Percentiles rank a stretch among this genome's conserved stretches.
Conservation (phyloP, 1,140 invertebrate genomes). For the Trissolcus basalis region DNA sequence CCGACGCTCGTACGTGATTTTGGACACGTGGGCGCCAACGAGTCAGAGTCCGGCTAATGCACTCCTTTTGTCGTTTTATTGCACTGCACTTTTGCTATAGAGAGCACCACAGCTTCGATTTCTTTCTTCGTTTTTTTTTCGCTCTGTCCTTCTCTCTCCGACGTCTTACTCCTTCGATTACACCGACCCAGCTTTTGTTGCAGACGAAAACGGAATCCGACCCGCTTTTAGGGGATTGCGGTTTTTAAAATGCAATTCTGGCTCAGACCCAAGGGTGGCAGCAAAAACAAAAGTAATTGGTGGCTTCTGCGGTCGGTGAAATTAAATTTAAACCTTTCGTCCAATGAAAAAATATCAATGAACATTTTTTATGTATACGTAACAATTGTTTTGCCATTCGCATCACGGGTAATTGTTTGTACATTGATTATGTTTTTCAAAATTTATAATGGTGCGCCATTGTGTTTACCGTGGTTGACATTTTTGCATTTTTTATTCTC, state of each 20-base stretch:
- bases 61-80: slow-evolving; percentile 42
- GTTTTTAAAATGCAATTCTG: slow-evolving; percentile 23
- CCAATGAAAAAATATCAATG: too few species aligned
- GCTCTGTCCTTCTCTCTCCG: too few species aligned
- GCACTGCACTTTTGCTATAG: slow-evolving; percentile 27
- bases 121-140: slow-evolving; percentile 4
- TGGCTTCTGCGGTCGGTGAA: neutral
- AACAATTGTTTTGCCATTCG: too few species aligned
- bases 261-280: neutral
- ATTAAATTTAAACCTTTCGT: too few species aligned
- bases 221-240: slow-evolving; percentile 20
- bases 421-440: too few species aligned
- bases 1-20: slow-evolving; percentile 42
- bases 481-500: too few species aligned
- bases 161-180: neutral
- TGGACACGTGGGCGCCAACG: slow-evolving; percentile 32
- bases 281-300: slow-evolving; percentile 10
- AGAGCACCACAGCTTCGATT: slow-evolving; percentile 9
- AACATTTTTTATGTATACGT: too few species aligned
- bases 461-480: too few species aligned
- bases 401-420: too few species aligned
- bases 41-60: slow-evolving; percentile 34
- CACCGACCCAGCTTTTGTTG: neutral
- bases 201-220: slow-evolving; percentile 7
- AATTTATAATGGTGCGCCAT: too few species aligned